Evolutionary conservation across 1,140 invertebrate species (phyloP).

Genomic region (Brachystomella parvula): DNA sequence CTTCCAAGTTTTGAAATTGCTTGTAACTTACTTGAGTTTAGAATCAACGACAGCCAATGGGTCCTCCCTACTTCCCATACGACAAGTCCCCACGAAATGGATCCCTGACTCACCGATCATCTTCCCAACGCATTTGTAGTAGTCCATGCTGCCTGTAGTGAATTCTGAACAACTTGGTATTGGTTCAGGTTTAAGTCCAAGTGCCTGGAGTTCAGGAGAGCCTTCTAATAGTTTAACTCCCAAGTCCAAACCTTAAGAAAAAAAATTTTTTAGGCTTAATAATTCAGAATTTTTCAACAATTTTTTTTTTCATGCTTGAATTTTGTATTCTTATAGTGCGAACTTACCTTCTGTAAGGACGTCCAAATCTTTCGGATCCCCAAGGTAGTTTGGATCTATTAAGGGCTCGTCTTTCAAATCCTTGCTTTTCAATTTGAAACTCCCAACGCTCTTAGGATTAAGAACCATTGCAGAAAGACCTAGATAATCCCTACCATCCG

Average conservation of each 20-base stretch:
- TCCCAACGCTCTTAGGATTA: neutral
- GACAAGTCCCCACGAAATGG: neutral
- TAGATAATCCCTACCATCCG: neutral
- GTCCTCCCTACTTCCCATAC: neutral
- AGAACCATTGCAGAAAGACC: neutral
- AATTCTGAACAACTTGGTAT: neutral
- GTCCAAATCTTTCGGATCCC: neutral
- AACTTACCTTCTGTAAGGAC: slow-evolving; percentile 11
- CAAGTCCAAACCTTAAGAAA: neutral
- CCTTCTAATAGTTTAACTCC: neutral
- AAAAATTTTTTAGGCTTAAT: neutral
- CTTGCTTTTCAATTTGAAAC: slow-evolving; percentile 7
- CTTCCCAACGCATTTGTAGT: too few species aligned
- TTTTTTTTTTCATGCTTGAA: neutral
- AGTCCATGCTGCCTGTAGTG: neutral
- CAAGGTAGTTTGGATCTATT: slow-evolving; percentile 6
- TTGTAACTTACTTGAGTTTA: neutral
- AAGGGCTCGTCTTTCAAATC: neutral
- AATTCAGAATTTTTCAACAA: neutral
- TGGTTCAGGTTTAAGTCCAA: neutral
- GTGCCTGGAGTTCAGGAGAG: neutral
- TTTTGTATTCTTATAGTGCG: too few species aligned
- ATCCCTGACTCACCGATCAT: neutral
- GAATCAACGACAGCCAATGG: neutral
- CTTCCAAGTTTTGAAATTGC: neutral